These are phyloP conservation scores for Temnothorax rugatulus DNA, from an alignment of 2,888 invertebrate genomes.

Conservation along the genomic window DNA sequence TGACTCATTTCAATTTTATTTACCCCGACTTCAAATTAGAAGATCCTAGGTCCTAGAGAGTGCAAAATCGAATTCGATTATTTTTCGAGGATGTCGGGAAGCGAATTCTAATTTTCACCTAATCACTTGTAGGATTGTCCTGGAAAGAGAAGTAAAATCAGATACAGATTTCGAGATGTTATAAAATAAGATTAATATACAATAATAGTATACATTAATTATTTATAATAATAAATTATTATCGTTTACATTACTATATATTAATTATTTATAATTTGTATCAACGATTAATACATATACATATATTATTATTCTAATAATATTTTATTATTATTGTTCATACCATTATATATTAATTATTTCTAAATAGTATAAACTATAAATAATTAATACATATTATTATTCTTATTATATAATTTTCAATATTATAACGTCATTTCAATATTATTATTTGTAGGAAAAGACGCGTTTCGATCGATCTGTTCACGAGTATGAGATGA, in stretches of 20 bases:
- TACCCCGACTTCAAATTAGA: background rate
- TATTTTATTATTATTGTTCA: background rate
- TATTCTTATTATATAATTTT: background rate
- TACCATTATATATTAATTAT: background rate
- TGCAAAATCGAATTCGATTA: background rate
- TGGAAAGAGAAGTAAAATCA: background rate
- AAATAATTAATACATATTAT: background rate
- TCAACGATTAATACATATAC: too few relatives aligned
- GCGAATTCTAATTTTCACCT: background rate
- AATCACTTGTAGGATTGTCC: background rate
- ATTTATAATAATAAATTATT: background rate
- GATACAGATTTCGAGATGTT: background rate
- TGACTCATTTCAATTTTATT: background rate
- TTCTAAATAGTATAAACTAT: background rate
- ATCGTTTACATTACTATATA: too few relatives aligned
- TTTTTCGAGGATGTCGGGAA: background rate
- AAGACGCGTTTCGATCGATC: conserved; percentile 80
- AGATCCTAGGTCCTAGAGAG: background rate
- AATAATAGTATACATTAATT: background rate
- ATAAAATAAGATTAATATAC: background rate
- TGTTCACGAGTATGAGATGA: conserved; percentile 57
- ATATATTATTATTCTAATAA: too few relatives aligned
- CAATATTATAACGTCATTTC: background rate
- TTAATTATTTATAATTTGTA: background rate
- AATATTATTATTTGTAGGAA: conserved; percentile 70